Evolutionary conservation across 2,113 vertebrate species (phyloP).

Genomic region (Anarhynchus alexandrinus): DNA sequence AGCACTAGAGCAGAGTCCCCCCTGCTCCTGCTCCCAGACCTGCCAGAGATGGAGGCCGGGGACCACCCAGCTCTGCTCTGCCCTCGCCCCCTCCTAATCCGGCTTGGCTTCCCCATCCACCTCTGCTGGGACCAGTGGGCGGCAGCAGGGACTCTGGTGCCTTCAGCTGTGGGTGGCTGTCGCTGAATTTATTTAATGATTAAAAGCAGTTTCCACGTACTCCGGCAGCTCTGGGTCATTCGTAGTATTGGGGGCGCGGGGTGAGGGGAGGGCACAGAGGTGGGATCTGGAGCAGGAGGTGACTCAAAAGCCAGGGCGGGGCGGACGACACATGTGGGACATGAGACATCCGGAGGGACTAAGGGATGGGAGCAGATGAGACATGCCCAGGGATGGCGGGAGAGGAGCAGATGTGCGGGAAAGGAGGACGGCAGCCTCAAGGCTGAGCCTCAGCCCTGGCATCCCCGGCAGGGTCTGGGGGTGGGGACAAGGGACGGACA

Average conservation of each 20-base stretch:
- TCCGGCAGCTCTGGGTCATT: background rate
- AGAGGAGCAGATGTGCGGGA: background rate
- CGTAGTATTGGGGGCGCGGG: fast-evolving
- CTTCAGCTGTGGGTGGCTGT: constrained; percentile 33
- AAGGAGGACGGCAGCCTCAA: background rate
- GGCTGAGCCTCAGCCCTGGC: no score
- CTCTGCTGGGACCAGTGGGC: constrained; percentile 1
- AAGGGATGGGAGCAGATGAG: no score
- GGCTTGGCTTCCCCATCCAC: constrained; percentile 56
- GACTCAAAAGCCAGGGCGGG: background rate
- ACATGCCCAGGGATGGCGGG: no score
- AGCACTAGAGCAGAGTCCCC: background rate
- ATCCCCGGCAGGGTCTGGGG: background rate
- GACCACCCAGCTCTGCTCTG: background rate
- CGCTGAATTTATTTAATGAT: constrained; percentile 42
- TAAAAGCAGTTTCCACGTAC: constrained; percentile 65
- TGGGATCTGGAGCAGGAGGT: background rate
- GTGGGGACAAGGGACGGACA: no score
- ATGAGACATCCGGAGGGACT: background rate
- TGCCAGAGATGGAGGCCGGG: background rate
- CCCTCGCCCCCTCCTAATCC: background rate
- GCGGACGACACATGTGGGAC: no score
- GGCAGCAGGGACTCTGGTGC: constrained; percentile 41
- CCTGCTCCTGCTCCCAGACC: background rate
- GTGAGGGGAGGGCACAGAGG: background rate